phyloP scores from a whole-genome alignment of 1,140 invertebrate genomes.

The Hirudo medicinalis region DNA sequence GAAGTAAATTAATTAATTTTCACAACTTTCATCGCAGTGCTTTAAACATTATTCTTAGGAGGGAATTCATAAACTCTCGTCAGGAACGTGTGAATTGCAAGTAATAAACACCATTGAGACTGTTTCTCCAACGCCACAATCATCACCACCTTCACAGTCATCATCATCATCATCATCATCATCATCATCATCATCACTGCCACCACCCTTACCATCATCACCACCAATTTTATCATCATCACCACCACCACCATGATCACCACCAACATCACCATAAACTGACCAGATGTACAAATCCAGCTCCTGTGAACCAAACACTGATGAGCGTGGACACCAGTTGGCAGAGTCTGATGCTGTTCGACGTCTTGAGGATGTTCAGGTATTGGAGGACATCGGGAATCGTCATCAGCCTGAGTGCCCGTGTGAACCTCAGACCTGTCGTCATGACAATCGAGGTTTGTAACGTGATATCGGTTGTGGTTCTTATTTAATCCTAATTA shows the following conservation, averaged over 20 bases:
- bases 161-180: conserved; percentile 7
- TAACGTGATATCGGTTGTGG: no score
- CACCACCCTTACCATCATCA: neutral
- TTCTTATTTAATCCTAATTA: neutral
- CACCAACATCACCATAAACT: conserved; percentile 19
- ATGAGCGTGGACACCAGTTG: conserved; percentile 37
- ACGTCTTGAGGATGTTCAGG: conserved; percentile 41
- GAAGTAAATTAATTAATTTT: no score
- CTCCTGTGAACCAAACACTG: conserved; percentile 39
- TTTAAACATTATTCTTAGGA: no score
- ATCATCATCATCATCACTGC: conserved; percentile 12
- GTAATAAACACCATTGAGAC: neutral
- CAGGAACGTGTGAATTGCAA: neutral
- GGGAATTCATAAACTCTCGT: no score
- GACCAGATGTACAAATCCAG: conserved; percentile 42
- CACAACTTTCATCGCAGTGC: no score
- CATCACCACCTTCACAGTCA: neutral
- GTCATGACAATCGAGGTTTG: neutral
- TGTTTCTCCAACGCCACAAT: neutral
- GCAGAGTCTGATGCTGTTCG: conserved; percentile 38
- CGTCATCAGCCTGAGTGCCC: conserved; percentile 94
- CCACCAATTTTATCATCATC: neutral
- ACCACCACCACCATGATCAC: no score
- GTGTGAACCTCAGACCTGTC: conserved; percentile 90
- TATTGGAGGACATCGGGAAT: conserved; percentile 43